Evolutionary conservation across 2,888 invertebrate species (phyloP).

Genomic region (Sturmia bella): DNA sequence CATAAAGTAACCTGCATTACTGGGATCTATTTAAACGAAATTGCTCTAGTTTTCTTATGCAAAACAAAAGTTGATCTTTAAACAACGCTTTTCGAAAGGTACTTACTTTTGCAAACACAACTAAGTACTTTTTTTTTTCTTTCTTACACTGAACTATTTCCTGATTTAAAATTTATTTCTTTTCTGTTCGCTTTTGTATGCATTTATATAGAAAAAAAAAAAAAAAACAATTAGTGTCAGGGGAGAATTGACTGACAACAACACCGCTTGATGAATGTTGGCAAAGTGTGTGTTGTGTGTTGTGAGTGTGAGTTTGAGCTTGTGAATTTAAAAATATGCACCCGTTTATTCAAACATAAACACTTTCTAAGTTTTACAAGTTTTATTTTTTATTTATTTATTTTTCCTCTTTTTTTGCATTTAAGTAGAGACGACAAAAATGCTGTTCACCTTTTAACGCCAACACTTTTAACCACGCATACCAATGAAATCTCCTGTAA

Average conservation of each 20-base stretch:
- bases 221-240: conserved; percentile 62
- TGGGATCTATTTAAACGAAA: conserved; percentile 28
- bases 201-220: conserved; percentile 55
- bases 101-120: not conserved
- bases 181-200: conserved; percentile 4
- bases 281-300: not conserved
- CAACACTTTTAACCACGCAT: conserved; percentile 47
- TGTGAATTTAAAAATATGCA: not conserved
- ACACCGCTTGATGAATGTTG: conserved; percentile 55
- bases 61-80: conserved; percentile 44
- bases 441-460: conserved; percentile 71
- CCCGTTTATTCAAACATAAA: not conserved
- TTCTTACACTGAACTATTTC: conserved; percentile 56
- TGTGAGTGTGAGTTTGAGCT: not conserved
- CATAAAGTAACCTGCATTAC: not conserved
- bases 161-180: conserved; percentile 44
- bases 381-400: conserved; percentile 6
- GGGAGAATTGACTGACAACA: conserved; percentile 47
- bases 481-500: conserved; percentile 18
- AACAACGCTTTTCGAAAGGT: conserved; percentile 49
- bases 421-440: conserved; percentile 60
- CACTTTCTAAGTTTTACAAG: conserved; percentile 8
- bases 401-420: not conserved
- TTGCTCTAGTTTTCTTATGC: conserved; percentile 39
- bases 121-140: conserved; percentile 19